Evolutionary conservation across 1,140 invertebrate genomes (phyloP).

Genomic region (Megathymus violae): DNA sequence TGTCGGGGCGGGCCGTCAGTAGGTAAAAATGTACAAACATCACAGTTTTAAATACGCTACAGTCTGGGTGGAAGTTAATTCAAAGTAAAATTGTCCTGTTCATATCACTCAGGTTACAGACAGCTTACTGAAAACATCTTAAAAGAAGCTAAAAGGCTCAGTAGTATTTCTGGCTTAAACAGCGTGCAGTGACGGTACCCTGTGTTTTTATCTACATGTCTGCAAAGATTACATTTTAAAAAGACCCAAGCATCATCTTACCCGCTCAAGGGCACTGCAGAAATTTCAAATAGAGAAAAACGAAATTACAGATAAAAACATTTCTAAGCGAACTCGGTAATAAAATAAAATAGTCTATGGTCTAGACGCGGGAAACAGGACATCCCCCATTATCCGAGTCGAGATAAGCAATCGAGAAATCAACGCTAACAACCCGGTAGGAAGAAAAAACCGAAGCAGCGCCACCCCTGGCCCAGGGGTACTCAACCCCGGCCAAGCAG

Average conservation of each 20-base stretch:
- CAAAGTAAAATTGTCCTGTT: not conserved
- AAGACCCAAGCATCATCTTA: slow-evolving; percentile 1
- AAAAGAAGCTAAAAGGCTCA: slow-evolving; percentile 6
- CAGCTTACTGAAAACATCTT: not conserved
- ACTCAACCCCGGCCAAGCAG: slow-evolving; percentile 46
- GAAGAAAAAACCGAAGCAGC: slow-evolving; percentile 40
- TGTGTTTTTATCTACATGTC: slow-evolving; percentile 18
- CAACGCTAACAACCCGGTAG: slow-evolving; percentile 41
- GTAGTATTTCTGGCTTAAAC: not conserved
- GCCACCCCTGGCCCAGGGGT: slow-evolving; percentile 35
- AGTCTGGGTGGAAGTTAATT: not conserved
- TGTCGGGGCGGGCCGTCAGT: too few species aligned
- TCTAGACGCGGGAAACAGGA: slow-evolving; percentile 28
- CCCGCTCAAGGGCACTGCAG: slow-evolving; percentile 1
- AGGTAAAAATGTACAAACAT: not conserved
- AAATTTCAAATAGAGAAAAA: not conserved
- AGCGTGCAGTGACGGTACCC: not conserved
- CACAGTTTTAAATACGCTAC: not conserved
- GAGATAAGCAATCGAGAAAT: slow-evolving; percentile 58
- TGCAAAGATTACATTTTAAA: not conserved
- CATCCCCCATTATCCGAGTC: slow-evolving; percentile 33
- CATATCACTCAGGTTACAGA: not conserved
- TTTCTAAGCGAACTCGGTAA: slow-evolving; percentile 14
- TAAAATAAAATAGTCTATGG: slow-evolving; percentile 32
- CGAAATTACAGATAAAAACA: slow-evolving; percentile 8